Conservation (phyloP, 2,888 invertebrate genomes). For the Celastrina argiolus region DNA sequence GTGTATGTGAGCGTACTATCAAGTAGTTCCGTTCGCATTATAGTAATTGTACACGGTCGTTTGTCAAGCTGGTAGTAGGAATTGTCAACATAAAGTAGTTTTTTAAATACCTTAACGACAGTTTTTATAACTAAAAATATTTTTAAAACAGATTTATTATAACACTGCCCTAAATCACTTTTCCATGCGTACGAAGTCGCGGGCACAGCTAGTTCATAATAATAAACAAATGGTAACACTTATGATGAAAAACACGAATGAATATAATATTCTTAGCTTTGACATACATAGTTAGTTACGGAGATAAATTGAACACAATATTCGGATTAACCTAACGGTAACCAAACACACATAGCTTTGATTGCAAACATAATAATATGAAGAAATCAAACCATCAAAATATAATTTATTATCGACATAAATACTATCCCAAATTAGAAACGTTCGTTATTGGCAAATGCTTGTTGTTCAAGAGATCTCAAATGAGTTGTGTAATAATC, state of each 20-base stretch:
- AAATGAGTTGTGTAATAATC: neutral
- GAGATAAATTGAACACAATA: slow-evolving; percentile 5
- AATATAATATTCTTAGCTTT: neutral
- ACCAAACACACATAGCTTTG: neutral
- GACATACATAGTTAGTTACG: neutral
- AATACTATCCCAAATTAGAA: neutral
- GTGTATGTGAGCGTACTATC: too few relatives aligned
- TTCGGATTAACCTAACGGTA: slow-evolving; percentile 13
- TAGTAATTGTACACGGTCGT: too few relatives aligned
- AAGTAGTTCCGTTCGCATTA: too few relatives aligned
- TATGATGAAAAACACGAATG: neutral
- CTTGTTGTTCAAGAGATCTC: neutral
- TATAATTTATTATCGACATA: neutral
- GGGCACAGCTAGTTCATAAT: too few relatives aligned
- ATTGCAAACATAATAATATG: neutral
- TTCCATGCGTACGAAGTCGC: too few relatives aligned
- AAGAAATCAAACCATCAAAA: neutral
- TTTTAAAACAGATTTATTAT: too few relatives aligned
- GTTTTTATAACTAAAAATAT: too few relatives aligned
- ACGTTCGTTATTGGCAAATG: neutral
- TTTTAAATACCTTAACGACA: too few relatives aligned
- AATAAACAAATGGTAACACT: neutral
- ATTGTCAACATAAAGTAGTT: too few relatives aligned
- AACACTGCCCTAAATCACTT: too few relatives aligned
- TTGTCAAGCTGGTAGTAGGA: too few relatives aligned